Conservation (phyloP, 2,113 vertebrate genomes). For the Microcebus tavaratra region DNA sequence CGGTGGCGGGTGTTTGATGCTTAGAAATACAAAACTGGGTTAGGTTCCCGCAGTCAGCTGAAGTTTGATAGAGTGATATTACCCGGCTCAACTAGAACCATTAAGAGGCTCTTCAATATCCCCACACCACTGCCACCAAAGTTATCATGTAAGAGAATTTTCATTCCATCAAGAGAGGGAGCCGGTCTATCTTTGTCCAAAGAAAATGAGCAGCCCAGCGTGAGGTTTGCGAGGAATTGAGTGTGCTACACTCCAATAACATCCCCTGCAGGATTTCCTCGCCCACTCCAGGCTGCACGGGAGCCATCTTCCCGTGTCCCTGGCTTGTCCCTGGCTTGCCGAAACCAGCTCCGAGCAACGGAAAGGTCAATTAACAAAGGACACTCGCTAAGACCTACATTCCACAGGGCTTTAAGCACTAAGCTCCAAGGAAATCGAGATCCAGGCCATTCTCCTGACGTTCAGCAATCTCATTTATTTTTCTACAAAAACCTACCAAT, state of each 20-base stretch:
- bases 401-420: constrained; percentile 11
- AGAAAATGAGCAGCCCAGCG: constrained; percentile 71
- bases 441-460: neutral
- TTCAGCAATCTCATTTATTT: constrained; percentile 32
- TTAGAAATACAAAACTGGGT: constrained; percentile 79
- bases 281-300: neutral
- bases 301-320: constrained; percentile 16
- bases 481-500: neutral
- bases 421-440: constrained; percentile 52
- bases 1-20: constrained; percentile 71
- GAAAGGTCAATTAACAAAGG: constrained; percentile 76
- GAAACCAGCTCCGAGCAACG: neutral
- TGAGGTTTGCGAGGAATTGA: constrained; percentile 44
- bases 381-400: constrained; percentile 68
- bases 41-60: constrained; percentile 80
- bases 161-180: constrained; percentile 66
- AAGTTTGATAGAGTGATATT: constrained; percentile 73
- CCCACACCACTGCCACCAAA: constrained; percentile 26
- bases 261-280: constrained; percentile 63
- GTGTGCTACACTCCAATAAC: neutral
- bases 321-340: neutral
- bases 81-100: constrained; percentile 63
- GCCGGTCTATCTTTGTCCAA: constrained; percentile 74
- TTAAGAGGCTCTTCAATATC: constrained; percentile 77
- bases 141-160: constrained; percentile 63